phyloP scores from a whole-genome alignment of 2,113 vertebrate genomes.

The Cnemophilus loriae region DNA sequence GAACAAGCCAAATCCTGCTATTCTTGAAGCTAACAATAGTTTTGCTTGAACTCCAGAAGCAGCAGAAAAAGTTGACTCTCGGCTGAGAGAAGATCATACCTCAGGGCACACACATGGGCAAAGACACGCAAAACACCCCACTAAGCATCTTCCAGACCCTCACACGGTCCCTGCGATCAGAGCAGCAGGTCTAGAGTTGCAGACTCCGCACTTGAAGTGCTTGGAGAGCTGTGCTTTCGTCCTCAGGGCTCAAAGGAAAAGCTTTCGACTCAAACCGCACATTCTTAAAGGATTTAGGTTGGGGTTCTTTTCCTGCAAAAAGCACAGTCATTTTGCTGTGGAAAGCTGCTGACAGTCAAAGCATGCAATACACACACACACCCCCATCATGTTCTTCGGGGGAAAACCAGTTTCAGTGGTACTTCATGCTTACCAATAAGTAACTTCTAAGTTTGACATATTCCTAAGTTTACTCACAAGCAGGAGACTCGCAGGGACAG shows the following conservation, averaged over 20 bases:
- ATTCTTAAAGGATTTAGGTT: not conserved
- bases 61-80: not conserved
- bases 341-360: not conserved
- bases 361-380: not conserved
- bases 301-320: not conserved
- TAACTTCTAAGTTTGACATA: not conserved
- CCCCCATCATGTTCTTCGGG: not conserved
- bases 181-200: not conserved
- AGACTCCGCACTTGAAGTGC: not conserved
- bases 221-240: fast-evolving
- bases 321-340: not conserved
- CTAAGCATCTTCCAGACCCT: not conserved
- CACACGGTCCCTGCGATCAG: fast-evolving
- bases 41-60: not conserved
- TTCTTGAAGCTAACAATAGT: not conserved
- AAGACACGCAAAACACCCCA: not conserved
- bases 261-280: not conserved
- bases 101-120: not conserved
- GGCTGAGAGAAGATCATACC: not conserved
- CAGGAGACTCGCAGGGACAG: not conserved
- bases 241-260: not conserved
- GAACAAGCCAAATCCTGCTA: not conserved
- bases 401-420: not conserved
- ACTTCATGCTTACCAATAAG: not conserved
- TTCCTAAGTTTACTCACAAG: not conserved